phyloP scores from a whole-genome alignment of 2,797 vertebrate species.

The Falco biarmicus region DNA sequence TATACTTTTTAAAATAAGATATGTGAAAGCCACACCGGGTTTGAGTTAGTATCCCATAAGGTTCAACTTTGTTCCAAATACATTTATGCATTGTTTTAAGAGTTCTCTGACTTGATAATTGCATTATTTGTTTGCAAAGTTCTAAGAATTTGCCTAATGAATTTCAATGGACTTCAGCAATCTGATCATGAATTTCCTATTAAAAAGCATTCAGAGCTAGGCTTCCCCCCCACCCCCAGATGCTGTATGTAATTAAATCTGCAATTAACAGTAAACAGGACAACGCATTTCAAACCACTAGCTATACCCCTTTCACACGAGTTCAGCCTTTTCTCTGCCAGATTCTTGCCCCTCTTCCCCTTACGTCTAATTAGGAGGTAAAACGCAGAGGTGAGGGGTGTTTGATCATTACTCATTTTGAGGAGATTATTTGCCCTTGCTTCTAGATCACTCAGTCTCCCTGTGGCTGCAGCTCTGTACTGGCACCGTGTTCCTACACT shows the following conservation, averaged over 20 bases:
- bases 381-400: not conserved
- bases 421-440: not conserved
- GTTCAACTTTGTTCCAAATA: not conserved
- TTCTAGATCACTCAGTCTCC: not conserved
- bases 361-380: fast-evolving
- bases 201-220: not conserved
- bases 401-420: not conserved
- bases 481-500: not conserved
- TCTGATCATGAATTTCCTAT: not conserved
- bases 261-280: not conserved
- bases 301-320: fast-evolving
- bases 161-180: not conserved
- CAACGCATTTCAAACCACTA: not conserved
- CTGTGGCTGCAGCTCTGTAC: not conserved
- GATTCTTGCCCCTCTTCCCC: not conserved
- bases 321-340: not conserved
- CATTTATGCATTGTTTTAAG: not conserved
- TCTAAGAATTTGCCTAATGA: not conserved
- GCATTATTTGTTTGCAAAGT: not conserved
- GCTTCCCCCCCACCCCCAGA: not conserved
- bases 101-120: not conserved
- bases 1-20: not conserved
- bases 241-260: not conserved
- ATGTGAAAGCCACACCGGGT: not conserved
- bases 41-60: not conserved